Evolutionary conservation across 2,113 vertebrate genomes (phyloP), one percentile per base, ranked within the genome.

Genomic region (Hippocampus comes): DNA sequence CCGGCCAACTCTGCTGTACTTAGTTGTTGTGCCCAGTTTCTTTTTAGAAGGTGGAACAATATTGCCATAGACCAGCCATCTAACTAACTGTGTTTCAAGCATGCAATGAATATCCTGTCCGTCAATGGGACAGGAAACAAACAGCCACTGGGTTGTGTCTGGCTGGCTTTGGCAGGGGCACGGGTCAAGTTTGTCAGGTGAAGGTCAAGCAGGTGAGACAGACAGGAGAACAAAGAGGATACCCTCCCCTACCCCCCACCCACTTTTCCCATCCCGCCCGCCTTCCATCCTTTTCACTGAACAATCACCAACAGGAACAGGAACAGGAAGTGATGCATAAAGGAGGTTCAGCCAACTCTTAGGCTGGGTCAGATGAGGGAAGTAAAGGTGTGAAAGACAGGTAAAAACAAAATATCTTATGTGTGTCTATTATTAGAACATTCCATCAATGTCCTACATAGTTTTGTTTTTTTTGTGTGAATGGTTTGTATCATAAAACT

Each of bases 271-370:
- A 78, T 78, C 74, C 84, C 71, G 77, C 82, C 85, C 81, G 79
- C 85, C 75, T 86, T 87, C 88, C 75, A 38, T 38, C 68, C 84
- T 84, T 77, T 82, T 78, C 75, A 77, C 63, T 74, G 79, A 90
- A 90, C 88, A 89, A 89, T 89, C 61, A 18, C 48, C 73, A 73
- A 82, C 75, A 80, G 41, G 87, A 89, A 88, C 77, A 80, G 41
- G 87, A 89, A 88, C 77, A 84, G 87, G 88, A 90, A 88, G 87
- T 89, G 84, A 87, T 83, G 83, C 64, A 46, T 78, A 81, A 67
- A 76, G 82, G 78, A 83, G 84, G 86, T 75, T 75, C 78, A 84
- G 77, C 82, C 83, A 88, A 86, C 81, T 77, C 7, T 38, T 38
- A 6, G 34, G 34, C 34, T 3, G 59, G 76, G 66, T 82, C 78